Evolutionary conservation across 2,113 vertebrate species (phyloP).

Genomic region (Lophochroa leadbeateri): DNA sequence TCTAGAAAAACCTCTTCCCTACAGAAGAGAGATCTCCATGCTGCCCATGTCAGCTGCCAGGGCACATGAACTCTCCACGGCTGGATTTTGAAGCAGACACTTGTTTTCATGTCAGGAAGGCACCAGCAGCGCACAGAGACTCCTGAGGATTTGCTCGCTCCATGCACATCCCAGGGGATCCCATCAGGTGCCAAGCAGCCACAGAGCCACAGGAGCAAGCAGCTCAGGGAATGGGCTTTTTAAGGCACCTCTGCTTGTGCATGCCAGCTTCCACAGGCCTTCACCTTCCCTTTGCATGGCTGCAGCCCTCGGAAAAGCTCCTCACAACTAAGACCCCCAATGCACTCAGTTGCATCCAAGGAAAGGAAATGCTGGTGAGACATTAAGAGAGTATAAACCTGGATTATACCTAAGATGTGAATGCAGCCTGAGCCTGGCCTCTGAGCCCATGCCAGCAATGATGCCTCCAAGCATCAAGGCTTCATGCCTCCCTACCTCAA

Average conservation of each 20-base stretch:
- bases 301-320: not conserved
- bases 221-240: not conserved
- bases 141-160: not conserved
- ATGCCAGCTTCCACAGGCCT: not conserved
- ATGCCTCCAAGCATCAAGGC: not conserved
- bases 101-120: not conserved
- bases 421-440: not conserved
- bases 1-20: not conserved
- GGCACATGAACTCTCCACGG: accelerated
- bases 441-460: not conserved
- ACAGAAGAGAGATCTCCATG: not conserved
- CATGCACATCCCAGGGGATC: accelerated
- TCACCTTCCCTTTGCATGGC: not conserved
- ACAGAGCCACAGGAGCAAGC: not conserved
- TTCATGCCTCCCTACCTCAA: not conserved
- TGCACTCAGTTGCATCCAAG: accelerated
- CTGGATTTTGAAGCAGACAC: not conserved
- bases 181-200: not conserved
- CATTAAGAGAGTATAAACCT: not conserved
- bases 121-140: not conserved
- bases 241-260: accelerated
- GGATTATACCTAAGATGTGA: not conserved
- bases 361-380: not conserved
- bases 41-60: not conserved
- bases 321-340: not conserved